Evolutionary conservation across 2,113 vertebrate genomes (phyloP).

Genomic region (Eurystomus gularis): DNA sequence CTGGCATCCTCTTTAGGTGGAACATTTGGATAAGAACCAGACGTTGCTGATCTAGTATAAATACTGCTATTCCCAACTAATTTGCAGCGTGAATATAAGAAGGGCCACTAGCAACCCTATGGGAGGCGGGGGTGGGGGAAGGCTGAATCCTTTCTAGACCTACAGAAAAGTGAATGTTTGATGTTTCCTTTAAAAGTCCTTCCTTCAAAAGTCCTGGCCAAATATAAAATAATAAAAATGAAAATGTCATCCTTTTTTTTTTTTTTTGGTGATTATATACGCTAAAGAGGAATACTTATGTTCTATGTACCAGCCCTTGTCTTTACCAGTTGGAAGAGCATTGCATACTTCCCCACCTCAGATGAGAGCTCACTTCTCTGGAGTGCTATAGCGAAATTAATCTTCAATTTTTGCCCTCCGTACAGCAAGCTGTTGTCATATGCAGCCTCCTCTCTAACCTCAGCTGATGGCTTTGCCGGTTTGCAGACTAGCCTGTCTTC

Average conservation of each 20-base stretch:
- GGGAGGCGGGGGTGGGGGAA: slow-evolving; percentile 34
- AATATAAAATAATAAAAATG: slow-evolving; percentile 71
- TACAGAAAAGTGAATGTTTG: slow-evolving; percentile 74
- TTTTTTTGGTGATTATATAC: slow-evolving; percentile 27
- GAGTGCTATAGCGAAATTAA: slow-evolving; percentile 10
- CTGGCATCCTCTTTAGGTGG: slow-evolving; percentile 73
- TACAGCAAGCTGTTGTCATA: neutral
- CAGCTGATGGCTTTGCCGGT: slow-evolving; percentile 28
- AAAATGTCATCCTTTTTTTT: slow-evolving; percentile 28
- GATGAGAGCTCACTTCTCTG: slow-evolving; percentile 40
- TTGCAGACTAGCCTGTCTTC: slow-evolving; percentile 45
- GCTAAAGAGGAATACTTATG: slow-evolving; percentile 18
- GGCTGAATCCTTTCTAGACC: slow-evolving; percentile 51
- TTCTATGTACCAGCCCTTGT: slow-evolving; percentile 43
- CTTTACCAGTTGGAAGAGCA: slow-evolving; percentile 43
- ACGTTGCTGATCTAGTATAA: slow-evolving; percentile 72
- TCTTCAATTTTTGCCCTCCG: neutral
- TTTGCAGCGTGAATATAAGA: slow-evolving; percentile 62
- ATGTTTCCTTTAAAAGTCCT: slow-evolving; percentile 69
- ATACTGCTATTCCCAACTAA: slow-evolving; percentile 47
- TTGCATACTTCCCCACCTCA: slow-evolving; percentile 43
- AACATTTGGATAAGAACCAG: slow-evolving; percentile 78
- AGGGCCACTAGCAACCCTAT: slow-evolving; percentile 60
- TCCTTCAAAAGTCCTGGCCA: slow-evolving; percentile 69
- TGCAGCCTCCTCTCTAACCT: neutral